Evolutionary conservation across 2,113 vertebrate genomes (phyloP).

Genomic region (Corythornis cristatus): DNA sequence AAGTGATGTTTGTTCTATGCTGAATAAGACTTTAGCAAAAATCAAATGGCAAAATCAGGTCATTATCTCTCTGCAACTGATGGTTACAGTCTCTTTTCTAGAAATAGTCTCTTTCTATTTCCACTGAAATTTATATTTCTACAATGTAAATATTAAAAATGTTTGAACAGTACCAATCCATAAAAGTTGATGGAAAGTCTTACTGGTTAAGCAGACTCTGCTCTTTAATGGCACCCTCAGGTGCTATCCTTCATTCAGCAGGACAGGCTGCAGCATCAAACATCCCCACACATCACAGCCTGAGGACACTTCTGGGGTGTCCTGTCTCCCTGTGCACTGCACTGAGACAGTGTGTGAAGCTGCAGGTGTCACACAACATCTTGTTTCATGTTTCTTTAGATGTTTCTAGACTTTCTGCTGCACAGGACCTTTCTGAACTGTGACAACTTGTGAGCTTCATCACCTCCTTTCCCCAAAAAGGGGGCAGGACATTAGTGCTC

Average conservation of each 20-base stretch:
- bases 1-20: neutral
- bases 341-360: neutral
- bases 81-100: neutral
- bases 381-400: neutral
- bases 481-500: neutral
- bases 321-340: neutral
- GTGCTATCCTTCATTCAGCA: neutral
- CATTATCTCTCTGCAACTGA: neutral
- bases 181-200: neutral
- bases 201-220: neutral
- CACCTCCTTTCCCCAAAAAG: neutral
- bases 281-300: neutral
- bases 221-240: neutral
- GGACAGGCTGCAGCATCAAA: neutral
- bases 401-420: neutral
- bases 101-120: neutral
- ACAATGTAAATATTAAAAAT: neutral
- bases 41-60: neutral
- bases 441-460: neutral
- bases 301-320: neutral
- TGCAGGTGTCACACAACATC: neutral
- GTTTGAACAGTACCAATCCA: neutral
- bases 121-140: neutral
- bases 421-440: neutral
- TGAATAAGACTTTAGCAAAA: neutral